Conservation (phyloP, 2,797 vertebrate genomes). For the Antrozous pallidus region DNA sequence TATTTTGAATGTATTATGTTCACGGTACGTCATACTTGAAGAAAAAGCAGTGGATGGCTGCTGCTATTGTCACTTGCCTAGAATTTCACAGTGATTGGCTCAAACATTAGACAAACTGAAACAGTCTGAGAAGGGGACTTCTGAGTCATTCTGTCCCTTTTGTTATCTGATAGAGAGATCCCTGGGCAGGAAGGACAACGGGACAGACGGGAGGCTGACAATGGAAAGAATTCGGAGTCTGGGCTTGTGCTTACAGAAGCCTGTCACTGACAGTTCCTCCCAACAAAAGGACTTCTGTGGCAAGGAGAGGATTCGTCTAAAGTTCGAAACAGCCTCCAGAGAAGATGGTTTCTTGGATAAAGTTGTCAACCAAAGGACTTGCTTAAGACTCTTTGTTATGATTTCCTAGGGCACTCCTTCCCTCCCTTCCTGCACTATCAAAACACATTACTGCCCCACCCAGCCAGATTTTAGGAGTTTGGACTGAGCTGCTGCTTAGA, state of each 20-base stretch:
- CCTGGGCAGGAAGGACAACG: conserved; percentile 70
- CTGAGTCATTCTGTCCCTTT: conserved; percentile 66
- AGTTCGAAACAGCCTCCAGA: conserved; percentile 79
- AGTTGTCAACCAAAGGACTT: conserved; percentile 82
- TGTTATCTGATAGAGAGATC: conserved; percentile 74
- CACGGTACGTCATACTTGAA: neutral
- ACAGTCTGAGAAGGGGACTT: conserved; percentile 57
- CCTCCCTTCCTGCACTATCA: conserved; percentile 77
- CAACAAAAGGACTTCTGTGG: conserved; percentile 80
- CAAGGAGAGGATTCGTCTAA: conserved; percentile 79
- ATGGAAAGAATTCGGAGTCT: conserved; percentile 73
- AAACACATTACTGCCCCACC: conserved; percentile 62
- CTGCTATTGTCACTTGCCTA: neutral
- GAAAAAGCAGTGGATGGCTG: neutral
- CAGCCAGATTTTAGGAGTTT: conserved; percentile 69
- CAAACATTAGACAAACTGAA: conserved; percentile 57
- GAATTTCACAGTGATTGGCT: conserved; percentile 55
- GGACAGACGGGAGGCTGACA: conserved; percentile 76
- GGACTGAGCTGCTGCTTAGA: conserved; percentile 68
- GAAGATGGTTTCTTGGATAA: conserved; percentile 82
- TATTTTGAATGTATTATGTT: neutral
- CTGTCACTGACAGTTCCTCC: conserved; percentile 74
- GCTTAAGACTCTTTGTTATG: conserved; percentile 79
- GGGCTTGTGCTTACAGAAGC: conserved; percentile 72
- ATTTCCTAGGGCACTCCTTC: conserved; percentile 75